Evolutionary conservation across 2,113 vertebrate genomes (phyloP), one percentile per base, ranked within the genome.

Genomic region (Onychorhynchus coronatus): DNA sequence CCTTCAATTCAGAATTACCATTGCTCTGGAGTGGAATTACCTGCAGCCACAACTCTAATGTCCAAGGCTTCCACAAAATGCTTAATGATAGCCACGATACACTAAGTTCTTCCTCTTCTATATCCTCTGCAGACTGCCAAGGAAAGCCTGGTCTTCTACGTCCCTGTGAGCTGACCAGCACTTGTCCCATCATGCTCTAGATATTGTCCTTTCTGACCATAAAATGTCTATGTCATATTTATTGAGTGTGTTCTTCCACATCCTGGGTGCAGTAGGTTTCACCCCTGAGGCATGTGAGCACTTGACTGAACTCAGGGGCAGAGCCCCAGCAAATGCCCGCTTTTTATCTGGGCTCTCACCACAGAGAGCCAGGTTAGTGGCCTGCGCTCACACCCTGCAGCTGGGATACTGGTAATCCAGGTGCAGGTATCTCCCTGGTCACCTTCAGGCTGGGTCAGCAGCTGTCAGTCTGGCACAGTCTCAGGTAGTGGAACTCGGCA

Each of bases 391-490:
- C n/a, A 33, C 25, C 44, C 46, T 84, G n/a, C 59, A 24, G 37
- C 68, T 71, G 55, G 24, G 28, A 62, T 74, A 13, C 33, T n/a
- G 41, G 33, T 22, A 91, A 67, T 46, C 56, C 61, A 35, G 46
- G 47, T 73, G 35, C 1, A 4, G 33, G 30, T 42, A 9, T 79
- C n/a, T n/a, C n/a, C n/a, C n/a, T n/a, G n/a, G n/a, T n/a, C 46
- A 42, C n/a, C 28, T 68, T 24, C 25, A 31, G 41, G 33, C 49
- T 66, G 27, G 7, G 4, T 39, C 58, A 73, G 62, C 62, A 88
- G 42, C 71, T 42, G 3, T 17, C 42, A 33, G 59, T 1, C 0
- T 0, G 68, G 39, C 23, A 1, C 46, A 19, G 25, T 37, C 42
- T 58, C 61, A 31, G 62, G 27, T 14, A 6, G 1, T 7, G 14